Conservation (phyloP, 2,113 vertebrate species). For the Canis aureus region DNA sequence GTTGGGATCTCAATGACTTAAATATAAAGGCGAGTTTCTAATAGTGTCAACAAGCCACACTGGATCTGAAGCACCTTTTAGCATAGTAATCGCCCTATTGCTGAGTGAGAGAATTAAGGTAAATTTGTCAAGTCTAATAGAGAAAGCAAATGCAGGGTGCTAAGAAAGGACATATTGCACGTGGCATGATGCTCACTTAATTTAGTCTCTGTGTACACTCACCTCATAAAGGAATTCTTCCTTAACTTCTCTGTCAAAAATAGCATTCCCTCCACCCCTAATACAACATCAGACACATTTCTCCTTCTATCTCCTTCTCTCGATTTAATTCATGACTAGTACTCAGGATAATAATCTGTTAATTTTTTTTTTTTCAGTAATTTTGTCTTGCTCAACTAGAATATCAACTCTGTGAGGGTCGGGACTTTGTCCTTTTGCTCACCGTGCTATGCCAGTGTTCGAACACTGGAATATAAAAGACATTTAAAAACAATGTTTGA, state of each 20-base stretch:
- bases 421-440: background rate
- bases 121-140: conserved; percentile 1
- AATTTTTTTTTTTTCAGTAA: background rate
- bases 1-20: background rate
- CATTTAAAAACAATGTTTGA: background rate
- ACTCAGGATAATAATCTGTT: background rate
- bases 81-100: background rate
- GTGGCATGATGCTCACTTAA: background rate
- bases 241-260: background rate
- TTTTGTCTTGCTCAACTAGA: background rate
- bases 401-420: background rate
- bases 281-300: background rate
- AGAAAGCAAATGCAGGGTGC: background rate
- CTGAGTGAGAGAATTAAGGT: background rate
- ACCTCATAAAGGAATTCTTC: background rate
- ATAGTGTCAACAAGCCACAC: background rate
- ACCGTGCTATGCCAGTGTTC: background rate
- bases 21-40: conserved; percentile 1
- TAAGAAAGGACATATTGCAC: background rate
- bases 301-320: background rate
- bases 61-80: conserved; percentile 43
- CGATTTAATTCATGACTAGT: background rate
- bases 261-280: fast-evolving
- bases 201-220: background rate
- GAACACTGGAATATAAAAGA: background rate